Evolutionary conservation across 2,113 vertebrate genomes (phyloP), one percentile per base, ranked within the genome.

Genomic region (Erythrolamprus reginae): DNA sequence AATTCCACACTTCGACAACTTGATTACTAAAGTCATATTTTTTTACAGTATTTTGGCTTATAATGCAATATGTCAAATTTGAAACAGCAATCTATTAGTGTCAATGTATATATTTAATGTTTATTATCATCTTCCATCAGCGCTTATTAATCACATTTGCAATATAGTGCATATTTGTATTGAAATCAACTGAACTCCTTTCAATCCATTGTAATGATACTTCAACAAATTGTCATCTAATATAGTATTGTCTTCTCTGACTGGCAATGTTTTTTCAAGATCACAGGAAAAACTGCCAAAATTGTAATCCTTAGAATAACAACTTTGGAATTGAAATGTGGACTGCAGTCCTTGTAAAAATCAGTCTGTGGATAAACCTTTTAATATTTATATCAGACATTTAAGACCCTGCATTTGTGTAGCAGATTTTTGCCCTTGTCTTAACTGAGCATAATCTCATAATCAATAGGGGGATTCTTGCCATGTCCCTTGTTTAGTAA

Each of bases 141-240:
- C 77, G 92, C 86, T 65, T 90, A 90, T 0, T 90, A 83, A 65
- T 84, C 70, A 89, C 77, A 53, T 45, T 61, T 92, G 93, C 88
- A 91, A 92, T 82, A 19, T n/a, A 88, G 1, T 38, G 9, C 19
- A 26, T 23, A 33, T 38, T 88, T 77, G 17, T 19, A 52, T 28
- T 23, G 19, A 15, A 26, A 83, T 89, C 70, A 28, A 47, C 26
- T 5, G 1, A 13, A 24, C 51, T 52, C 48, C 33, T 12, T 42
- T 12, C 50, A 33, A n/a, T 15, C 28, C 28, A 23, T 0, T 70
- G 42, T 48, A 33, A 65, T 70, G 5, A 23, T 83, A 47, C 21
- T 2, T 47, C 26, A 24, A 24, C 52, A 56, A 38, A 45, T 42
- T 45, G 9, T 53, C 55, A 87, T 45, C 52, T 58, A 87, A 42